Evolutionary conservation across 2,888 invertebrate species (phyloP).

Genomic region (Lamellibrachia satsuma): DNA sequence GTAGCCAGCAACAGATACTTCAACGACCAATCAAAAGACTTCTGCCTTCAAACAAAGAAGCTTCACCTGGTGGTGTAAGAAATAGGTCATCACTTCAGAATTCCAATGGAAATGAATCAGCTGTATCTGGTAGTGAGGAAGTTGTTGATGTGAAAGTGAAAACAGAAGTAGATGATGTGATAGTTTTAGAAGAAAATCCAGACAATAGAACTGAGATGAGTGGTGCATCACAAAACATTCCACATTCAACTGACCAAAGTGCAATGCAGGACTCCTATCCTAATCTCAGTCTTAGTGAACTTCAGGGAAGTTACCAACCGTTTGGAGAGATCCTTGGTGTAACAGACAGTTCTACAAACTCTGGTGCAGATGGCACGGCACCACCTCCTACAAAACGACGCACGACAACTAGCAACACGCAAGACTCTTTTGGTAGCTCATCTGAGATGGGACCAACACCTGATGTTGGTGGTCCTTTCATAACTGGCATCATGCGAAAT

Average conservation of each 20-base stretch:
- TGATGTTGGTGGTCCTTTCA: slow-evolving; percentile 4
- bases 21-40: background rate
- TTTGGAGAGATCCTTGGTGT: background rate
- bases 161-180: background rate
- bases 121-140: background rate
- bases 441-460: background rate
- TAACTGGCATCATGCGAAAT: background rate
- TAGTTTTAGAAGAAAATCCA: slow-evolving; percentile 4
- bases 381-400: slow-evolving; percentile 10
- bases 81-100: background rate
- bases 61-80: background rate
- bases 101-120: background rate
- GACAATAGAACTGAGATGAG: slow-evolving; percentile 4
- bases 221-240: background rate
- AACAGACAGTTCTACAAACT: background rate
- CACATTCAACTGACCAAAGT: background rate
- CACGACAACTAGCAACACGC: background rate
- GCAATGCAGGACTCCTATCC: slow-evolving; percentile 6
- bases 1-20: background rate
- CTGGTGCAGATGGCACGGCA: slow-evolving; percentile 6
- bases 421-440: background rate
- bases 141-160: background rate
- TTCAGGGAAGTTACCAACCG: background rate
- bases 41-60: background rate
- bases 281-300: background rate